Evolutionary conservation across 1,140 invertebrate genomes (phyloP).

Genomic region (Lepidotrigona ventralis): DNA sequence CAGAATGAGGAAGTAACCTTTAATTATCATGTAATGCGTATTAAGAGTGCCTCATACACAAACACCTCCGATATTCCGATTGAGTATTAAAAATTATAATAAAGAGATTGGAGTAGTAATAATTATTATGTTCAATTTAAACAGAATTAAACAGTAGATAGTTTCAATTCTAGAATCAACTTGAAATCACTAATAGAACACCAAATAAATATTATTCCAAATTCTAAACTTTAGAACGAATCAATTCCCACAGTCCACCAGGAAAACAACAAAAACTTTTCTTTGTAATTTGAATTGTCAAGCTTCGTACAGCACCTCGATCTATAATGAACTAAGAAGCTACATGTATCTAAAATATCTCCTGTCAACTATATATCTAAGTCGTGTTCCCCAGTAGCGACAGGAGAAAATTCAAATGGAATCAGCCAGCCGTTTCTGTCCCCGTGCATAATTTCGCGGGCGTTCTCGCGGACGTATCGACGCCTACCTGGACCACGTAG

Average conservation of each 20-base stretch:
- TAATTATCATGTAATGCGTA: neutral
- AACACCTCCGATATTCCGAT: neutral
- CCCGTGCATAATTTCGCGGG: constrained; percentile 58
- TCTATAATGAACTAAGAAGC: neutral
- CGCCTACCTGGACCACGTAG: constrained; percentile 64
- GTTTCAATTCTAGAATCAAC: neutral
- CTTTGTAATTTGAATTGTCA: neutral
- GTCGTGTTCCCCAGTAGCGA: neutral
- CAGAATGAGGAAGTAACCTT: neutral
- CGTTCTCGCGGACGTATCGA: constrained; percentile 55
- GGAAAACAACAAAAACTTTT: neutral
- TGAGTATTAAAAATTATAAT: neutral
- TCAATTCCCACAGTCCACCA: neutral
- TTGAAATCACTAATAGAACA: neutral
- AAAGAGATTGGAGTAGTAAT: neutral
- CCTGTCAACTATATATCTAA: neutral
- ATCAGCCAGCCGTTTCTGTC: constrained; percentile 25
- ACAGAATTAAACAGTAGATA: neutral
- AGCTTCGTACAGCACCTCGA: neutral
- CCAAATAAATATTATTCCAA: neutral
- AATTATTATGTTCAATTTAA: neutral
- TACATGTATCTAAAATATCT: neutral
- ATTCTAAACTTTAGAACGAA: neutral
- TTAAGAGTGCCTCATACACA: too few relatives aligned
- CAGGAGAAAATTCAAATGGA: constrained; percentile 38